Conservation (phyloP, 2,113 vertebrate species). For the Vicugna pacos region DNA sequence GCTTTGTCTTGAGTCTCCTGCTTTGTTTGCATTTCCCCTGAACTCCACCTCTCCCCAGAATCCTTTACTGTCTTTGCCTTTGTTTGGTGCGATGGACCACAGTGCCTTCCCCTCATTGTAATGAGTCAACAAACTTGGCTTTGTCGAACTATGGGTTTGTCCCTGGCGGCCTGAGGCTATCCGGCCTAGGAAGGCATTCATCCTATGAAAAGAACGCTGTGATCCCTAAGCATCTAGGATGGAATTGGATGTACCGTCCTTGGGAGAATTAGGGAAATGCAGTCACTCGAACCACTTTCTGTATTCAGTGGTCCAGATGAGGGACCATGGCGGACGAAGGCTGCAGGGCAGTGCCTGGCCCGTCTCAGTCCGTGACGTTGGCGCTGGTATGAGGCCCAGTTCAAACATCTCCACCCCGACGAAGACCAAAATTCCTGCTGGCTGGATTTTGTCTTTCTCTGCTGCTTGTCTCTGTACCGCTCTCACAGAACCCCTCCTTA, state of each 20-base stretch:
- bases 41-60: neutral
- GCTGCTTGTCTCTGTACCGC: neutral
- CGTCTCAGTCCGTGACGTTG: neutral
- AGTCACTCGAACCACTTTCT: neutral
- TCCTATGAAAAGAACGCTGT: neutral
- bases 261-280: neutral
- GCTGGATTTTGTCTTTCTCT: neutral
- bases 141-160: neutral
- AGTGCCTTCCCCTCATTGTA: neutral
- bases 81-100: neutral
- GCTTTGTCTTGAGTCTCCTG: neutral
- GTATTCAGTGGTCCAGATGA: neutral
- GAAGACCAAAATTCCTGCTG: neutral
- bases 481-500: neutral
- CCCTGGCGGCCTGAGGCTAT: neutral
- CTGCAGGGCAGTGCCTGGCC: neutral
- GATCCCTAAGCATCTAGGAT: neutral
- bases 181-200: neutral
- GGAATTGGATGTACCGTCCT: neutral
- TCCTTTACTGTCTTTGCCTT: neutral
- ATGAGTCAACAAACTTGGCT: neutral
- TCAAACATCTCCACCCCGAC: neutral
- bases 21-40: neutral
- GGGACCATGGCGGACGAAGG: neutral
- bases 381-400: too few species aligned